Base-by-base conservation (phyloP, 2,888 invertebrate genomes). In the Crepidodera aurea region DNA sequence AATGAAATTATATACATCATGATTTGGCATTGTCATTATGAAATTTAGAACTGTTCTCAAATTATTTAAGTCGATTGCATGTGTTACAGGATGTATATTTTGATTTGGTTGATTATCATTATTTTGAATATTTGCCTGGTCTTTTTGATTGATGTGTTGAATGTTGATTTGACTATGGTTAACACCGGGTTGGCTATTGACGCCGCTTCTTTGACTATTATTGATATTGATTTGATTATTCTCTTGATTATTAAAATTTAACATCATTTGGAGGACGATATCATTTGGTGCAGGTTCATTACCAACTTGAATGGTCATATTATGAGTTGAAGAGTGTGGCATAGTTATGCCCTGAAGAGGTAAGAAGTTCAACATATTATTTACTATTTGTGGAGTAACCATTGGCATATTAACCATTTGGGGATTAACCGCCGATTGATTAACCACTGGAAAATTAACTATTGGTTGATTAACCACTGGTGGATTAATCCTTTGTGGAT, bases 1-100 rank as follows among this genome's bases (percentile, higher is more conserved):
- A 8, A 70, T 22, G 27, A 68, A 69, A 5, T 58, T 29, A 12
- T 50, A 53, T 16, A 70, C 55, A 6, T 22, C 48, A 1, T 44
- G 1, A 39, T 16, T 8, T 0, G 19, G 62, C 51, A n/a, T 22
- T 0, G 29, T 16, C 37, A 57, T 53, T 29, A 60, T 29, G 16
- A 68, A 65, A 10, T 63, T 51, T 60, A 53, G 4, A 46, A 27
- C 37, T 22, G 22, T 19, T 53, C 4, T 39, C 27, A 39, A 37
- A 13, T 68, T 60, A 1, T 60, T 54, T 7, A 65, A 37, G 8
- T 57, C 32, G 12, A 48, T 15, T 1, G n/a, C 16, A 7, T 32
- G 4, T 8, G 32, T 32, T 32, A 8, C 8, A 10, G n/a, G 16
- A 16, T 18, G 5, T 2, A 5, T 40, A 10, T 7, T 7, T 40